Evolutionary conservation across 2,113 vertebrate genomes (phyloP).

Genomic region (Arothron firmamentum): DNA sequence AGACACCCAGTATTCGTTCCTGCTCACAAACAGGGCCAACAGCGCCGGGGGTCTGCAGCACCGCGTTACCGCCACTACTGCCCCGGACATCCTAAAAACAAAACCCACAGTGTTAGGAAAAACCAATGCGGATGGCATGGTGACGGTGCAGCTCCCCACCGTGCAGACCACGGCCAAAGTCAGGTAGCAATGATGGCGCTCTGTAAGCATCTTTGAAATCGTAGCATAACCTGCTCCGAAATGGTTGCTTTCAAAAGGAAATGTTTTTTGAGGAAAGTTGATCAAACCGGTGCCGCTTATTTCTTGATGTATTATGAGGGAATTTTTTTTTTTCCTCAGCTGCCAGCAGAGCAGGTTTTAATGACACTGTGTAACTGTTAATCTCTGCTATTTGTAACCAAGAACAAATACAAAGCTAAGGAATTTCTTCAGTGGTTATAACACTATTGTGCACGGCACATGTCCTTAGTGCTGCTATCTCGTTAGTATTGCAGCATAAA

Average conservation of each 20-base stretch:
- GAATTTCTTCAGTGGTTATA: not conserved
- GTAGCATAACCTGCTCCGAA: constrained; percentile 5
- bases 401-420: constrained; percentile 26
- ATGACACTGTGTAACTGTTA: constrained; percentile 34
- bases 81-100: constrained; percentile 87
- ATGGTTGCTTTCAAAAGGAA: constrained; percentile 1
- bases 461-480: not conserved
- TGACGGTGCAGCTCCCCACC: constrained; percentile 90
- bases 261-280: no score
- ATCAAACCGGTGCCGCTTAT: not conserved
- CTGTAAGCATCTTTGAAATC: no score
- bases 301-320: constrained; percentile 33
- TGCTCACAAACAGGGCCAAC: constrained; percentile 92
- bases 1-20: constrained; percentile 92
- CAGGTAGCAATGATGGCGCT: constrained; percentile 76
- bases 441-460: no score
- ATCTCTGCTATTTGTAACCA: constrained; percentile 34
- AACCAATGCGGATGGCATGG: constrained; percentile 91
- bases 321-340: constrained; percentile 26
- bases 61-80: constrained; percentile 88
- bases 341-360: constrained; percentile 32
- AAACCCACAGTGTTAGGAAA: constrained; percentile 92
- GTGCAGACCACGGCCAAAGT: constrained; percentile 87
- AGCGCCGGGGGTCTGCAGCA: constrained; percentile 94
- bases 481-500: not conserved